Percentiles rank a stretch among this genome's conserved stretches.
These are phyloP conservation scores for Diadegma fenestrale DNA, from an alignment of 2,888 invertebrate genomes.

Conservation along the genomic window DNA sequence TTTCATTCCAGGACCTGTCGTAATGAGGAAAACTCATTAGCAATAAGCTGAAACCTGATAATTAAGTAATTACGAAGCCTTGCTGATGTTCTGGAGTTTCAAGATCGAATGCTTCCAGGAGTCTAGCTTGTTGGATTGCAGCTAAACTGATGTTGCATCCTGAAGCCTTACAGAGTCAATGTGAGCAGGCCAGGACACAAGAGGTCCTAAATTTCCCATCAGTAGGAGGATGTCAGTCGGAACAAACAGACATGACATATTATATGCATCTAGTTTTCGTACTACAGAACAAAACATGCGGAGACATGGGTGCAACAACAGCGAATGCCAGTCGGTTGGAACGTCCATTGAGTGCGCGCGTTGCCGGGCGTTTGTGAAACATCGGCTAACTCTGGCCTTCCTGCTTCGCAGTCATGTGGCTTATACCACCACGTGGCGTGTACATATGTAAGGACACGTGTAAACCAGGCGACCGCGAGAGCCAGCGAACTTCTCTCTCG, in stretches of 20 bases:
- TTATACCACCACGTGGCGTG: slow-evolving; percentile 59
- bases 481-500: slow-evolving; percentile 70
- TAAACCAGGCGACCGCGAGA: slow-evolving; percentile 74
- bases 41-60: background rate
- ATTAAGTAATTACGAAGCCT: background rate
- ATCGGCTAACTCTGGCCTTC: slow-evolving; percentile 38
- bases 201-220: slow-evolving; percentile 2
- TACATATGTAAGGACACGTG: slow-evolving; percentile 74
- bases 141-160: background rate
- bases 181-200: background rate
- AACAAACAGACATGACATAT: slow-evolving; percentile 19
- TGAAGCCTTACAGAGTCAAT: background rate
- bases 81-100: background rate
- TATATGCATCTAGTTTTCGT: slow-evolving; percentile 5
- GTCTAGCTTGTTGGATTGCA: background rate
- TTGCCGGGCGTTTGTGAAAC: slow-evolving; percentile 32
- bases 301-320: slow-evolving; percentile 17
- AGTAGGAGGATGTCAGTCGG: background rate
- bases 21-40: background rate
- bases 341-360: slow-evolving; percentile 26
- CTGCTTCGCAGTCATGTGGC: slow-evolving; percentile 40
- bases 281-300: slow-evolving; percentile 20
- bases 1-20: background rate
- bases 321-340: slow-evolving; percentile 29
- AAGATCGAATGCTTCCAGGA: background rate